phyloP scores from a whole-genome alignment of 2,797 vertebrate genomes.

The Sarcoramphus papa region DNA sequence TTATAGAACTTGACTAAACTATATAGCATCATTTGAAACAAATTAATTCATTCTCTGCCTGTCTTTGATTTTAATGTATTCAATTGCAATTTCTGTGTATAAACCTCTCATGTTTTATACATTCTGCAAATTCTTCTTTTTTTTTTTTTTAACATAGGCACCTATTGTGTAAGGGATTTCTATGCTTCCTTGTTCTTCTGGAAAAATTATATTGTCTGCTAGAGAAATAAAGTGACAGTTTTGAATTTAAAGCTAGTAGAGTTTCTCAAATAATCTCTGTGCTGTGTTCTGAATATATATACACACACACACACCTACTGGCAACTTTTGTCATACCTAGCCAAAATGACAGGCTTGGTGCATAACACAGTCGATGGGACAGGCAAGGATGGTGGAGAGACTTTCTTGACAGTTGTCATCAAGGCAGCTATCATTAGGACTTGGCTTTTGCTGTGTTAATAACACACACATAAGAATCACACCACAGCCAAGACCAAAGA shows the following conservation, averaged over 20 bases:
- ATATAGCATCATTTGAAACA: background rate
- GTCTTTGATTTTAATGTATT: slow-evolving; percentile 43
- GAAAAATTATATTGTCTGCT: slow-evolving; percentile 17
- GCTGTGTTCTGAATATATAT: background rate
- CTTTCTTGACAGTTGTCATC: background rate
- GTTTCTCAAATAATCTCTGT: background rate
- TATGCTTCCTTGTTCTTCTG: background rate
- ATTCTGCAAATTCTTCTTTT: background rate
- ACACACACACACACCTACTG: background rate
- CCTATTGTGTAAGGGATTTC: background rate
- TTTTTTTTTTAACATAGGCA: background rate
- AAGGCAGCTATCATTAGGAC: background rate
- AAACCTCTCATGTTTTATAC: slow-evolving; percentile 45
- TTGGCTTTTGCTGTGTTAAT: background rate
- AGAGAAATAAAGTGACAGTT: slow-evolving; percentile 3
- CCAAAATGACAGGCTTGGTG: background rate
- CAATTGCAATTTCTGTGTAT: slow-evolving; percentile 8
- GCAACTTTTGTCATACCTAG: background rate
- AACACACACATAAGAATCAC: background rate
- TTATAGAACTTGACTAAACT: slow-evolving; percentile 7
- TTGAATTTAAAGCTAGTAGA: background rate
- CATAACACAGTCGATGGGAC: background rate
- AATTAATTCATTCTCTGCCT: background rate
- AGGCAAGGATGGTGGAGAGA: background rate
- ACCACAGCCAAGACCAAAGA: background rate